Evolutionary conservation across 1,140 invertebrate species (phyloP).

Genomic region (Drosophila tani): DNA sequence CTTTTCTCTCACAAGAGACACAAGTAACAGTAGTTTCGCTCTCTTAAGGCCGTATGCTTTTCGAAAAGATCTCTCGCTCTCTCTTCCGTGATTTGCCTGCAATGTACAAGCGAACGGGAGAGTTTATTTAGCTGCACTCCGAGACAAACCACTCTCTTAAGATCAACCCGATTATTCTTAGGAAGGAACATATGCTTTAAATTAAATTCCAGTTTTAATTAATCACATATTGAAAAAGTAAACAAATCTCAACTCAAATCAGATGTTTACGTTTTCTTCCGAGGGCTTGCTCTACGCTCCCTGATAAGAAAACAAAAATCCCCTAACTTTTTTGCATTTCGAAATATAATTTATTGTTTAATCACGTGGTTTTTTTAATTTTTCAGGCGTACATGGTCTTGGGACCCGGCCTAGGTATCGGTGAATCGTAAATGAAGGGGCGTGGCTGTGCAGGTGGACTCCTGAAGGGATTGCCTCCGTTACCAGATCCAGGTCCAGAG

Average conservation of each 20-base stretch:
- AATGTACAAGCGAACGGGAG: no score
- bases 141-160: no score
- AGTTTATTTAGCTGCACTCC: no score
- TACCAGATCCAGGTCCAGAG: constrained; percentile 41
- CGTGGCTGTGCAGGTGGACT: constrained; percentile 16
- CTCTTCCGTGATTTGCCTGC: no score
- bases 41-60: no score
- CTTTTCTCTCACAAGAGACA: no score
- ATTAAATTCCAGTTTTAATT: neutral
- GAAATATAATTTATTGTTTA: constrained; percentile 15
- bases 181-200: neutral
- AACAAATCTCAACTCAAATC: neutral
- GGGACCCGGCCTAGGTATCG: constrained; percentile 34
- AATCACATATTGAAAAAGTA: neutral
- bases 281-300: neutral
- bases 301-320: constrained; percentile 12
- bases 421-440: constrained; percentile 59
- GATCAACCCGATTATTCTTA: no score
- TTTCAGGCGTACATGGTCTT: constrained; percentile 65
- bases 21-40: no score
- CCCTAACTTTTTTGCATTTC: neutral
- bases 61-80: no score
- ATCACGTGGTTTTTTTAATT: neutral
- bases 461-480: constrained; percentile 12
- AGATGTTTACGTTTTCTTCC: constrained; percentile 1